These are phyloP conservation scores for Mesoligia furuncula DNA, from an alignment of 2,888 invertebrate species.

Conservation along the genomic window DNA sequence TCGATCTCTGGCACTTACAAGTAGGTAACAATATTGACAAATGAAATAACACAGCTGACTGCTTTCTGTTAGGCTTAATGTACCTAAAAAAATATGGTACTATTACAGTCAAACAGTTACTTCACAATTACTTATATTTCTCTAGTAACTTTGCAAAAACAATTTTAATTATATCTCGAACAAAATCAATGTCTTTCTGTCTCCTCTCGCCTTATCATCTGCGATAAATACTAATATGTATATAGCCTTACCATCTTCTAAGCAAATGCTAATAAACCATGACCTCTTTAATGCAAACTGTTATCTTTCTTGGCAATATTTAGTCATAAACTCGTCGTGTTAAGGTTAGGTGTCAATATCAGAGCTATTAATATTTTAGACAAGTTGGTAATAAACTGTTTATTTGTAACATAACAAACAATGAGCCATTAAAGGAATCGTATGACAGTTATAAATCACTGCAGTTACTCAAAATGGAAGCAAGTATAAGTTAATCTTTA, in stretches of 20 bases:
- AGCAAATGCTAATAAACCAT: conserved; percentile 27
- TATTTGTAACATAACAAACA: conserved; percentile 25
- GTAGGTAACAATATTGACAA: not conserved
- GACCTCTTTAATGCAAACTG: conserved; percentile 35
- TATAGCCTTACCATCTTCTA: conserved; percentile 15
- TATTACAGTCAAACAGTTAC: not conserved
- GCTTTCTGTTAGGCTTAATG: not conserved
- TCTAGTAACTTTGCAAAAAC: not conserved
- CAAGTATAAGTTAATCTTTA: not conserved
- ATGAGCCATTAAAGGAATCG: conserved; percentile 17
- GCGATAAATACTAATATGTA: not conserved
- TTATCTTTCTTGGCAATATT: conserved; percentile 28
- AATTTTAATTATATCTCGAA: not conserved
- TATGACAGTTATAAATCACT: conserved; percentile 6
- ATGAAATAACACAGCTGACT: not conserved
- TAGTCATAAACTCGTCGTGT: conserved; percentile 11
- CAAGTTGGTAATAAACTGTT: conserved; percentile 7
- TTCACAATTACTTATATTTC: not conserved
- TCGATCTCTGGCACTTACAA: not conserved
- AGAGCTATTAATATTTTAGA: conserved; percentile 6
- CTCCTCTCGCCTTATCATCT: conserved; percentile 25
- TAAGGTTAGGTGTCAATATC: conserved; percentile 28
- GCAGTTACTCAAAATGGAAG: not conserved
- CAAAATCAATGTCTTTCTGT: not conserved
- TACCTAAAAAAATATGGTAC: not conserved